Conservation (phyloP, 2,113 vertebrate species). For the Corythornis vintsioides region DNA sequence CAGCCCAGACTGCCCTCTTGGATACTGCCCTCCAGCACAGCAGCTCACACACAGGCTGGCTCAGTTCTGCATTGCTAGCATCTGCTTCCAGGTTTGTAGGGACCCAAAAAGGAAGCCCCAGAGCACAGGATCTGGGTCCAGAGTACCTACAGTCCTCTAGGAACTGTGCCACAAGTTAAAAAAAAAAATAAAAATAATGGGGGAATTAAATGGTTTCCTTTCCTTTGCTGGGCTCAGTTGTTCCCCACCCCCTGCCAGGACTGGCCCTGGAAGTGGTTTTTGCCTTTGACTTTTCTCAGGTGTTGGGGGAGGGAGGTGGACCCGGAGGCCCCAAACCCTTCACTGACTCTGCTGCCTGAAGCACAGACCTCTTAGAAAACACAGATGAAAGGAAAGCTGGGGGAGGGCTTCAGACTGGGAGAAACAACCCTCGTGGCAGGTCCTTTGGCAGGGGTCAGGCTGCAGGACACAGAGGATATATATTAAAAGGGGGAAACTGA, state of each 20-base stretch:
- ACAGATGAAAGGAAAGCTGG: slow-evolving; percentile 72
- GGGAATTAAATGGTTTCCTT: neutral
- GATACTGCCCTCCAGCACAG: neutral
- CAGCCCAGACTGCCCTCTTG: rapidly evolving
- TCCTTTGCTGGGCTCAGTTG: neutral
- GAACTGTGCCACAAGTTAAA: neutral
- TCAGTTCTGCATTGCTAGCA: neutral
- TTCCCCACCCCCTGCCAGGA: neutral
- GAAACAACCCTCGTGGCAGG: slow-evolving; percentile 64
- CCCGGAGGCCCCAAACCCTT: slow-evolving; percentile 55
- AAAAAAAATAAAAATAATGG: no score
- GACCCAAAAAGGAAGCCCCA: neutral
- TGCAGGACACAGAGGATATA: slow-evolving; percentile 61
- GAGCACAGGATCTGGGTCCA: neutral
- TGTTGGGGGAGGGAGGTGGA: slow-evolving; percentile 61
- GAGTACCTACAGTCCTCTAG: rapidly evolving
- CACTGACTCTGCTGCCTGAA: slow-evolving; percentile 29
- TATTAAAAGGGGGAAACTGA: slow-evolving; percentile 68
- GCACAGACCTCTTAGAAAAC: slow-evolving; percentile 59
- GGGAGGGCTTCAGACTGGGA: slow-evolving; percentile 67
- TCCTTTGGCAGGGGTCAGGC: slow-evolving; percentile 68
- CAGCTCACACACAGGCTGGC: neutral
- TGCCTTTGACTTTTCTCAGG: slow-evolving; percentile 60
- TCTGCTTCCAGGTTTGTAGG: neutral
- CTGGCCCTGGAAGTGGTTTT: slow-evolving; percentile 18